Base-by-base conservation (phyloP, 2,113 vertebrate species). In the Cisticola juncidis region DNA sequence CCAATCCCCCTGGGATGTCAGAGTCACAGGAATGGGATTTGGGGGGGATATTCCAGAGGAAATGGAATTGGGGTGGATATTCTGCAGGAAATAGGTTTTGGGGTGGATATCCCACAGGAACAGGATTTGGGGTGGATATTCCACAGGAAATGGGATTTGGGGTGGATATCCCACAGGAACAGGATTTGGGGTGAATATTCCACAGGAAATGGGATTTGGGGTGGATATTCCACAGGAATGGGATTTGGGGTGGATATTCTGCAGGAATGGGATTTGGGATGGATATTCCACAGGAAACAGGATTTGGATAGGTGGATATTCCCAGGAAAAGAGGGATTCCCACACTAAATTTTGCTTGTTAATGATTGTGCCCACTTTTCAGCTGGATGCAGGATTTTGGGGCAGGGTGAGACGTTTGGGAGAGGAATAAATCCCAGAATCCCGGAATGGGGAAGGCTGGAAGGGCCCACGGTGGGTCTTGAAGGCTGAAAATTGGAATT, bases 1-100 rank as follows among this genome's bases (percentile, higher is more conserved):
- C 36, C 1, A 77, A 33, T 25, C 60, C 29, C 47, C 6, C 11
- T 25, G 2, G 2, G 14, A 16, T 0, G 1, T 19, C 13, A 2
- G 13, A 38, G 48, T 61, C 16, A 47, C 19, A 28, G 64, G 14
- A 4, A 44, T 15, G 9, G 69, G 2, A 31, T 28, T 69, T 9
- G 44, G 44, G 16, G 9, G 10, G n/a, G 33, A 57, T n/a, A 14
- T n/a, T n/a, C 33, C 15, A 2, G 9, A 60, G 38, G 12, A 58
- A 7, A 23, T 44, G 44, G 44, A 3, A 48, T 68, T 68, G 40
- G 40, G 40, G 19, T 28, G 45, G 18, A 36, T 70, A 26, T 54
- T n/a, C 35, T 14, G 4, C 4, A 19, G 33, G 23, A 10, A 35
- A n/a, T n/a, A n/a, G n/a, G n/a, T n/a, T n/a, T n/a, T n/a, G n/a